A percentile compares a stretch with the other conserved stretches of the same genome.
These are phyloP conservation scores for Helicorthomorpha holstii DNA, from an alignment of 1,140 invertebrate genomes.

Conservation along the genomic window DNA sequence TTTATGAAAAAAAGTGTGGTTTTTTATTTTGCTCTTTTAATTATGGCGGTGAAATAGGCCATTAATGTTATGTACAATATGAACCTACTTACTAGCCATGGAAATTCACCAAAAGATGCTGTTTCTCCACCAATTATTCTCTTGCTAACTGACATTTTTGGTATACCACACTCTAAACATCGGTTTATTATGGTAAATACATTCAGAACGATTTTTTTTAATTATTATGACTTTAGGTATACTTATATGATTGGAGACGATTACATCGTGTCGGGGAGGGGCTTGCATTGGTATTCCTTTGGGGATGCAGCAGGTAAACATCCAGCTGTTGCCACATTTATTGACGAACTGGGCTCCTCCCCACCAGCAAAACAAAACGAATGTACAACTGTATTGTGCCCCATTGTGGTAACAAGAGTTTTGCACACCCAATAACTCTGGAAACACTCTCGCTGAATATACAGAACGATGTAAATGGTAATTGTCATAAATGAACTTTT, in stretches of 20 bases:
- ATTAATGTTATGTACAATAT: background rate
- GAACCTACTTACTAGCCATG: slow-evolving; percentile 43
- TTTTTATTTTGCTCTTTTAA: background rate
- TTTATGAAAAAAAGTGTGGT: background rate
- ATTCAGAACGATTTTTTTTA: background rate
- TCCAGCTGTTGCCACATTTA: slow-evolving; percentile 33
- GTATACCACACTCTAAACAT: slow-evolving; percentile 40
- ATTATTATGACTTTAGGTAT: too few species aligned
- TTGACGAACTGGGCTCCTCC: slow-evolving; percentile 34
- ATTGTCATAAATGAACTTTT: too few species aligned
- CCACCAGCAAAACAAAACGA: slow-evolving; percentile 51
- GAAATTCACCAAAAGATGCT: slow-evolving; percentile 46
- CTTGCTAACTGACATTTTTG: slow-evolving; percentile 39
- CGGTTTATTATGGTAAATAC: background rate
- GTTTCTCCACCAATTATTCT: slow-evolving; percentile 44
- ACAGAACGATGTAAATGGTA: too few species aligned
- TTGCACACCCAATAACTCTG: slow-evolving; percentile 11
- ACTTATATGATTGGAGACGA: background rate
- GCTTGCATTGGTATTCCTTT: slow-evolving; percentile 5
- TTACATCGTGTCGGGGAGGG: slow-evolving; percentile 2
- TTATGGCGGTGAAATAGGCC: background rate
- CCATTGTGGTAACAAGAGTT: slow-evolving; percentile 22
- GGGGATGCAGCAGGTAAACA: slow-evolving; percentile 47
- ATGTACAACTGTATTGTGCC: slow-evolving; percentile 38
- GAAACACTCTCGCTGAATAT: slow-evolving; percentile 5